Conservation (phyloP, 2,888 invertebrate genomes). For the Platynereis dumerilii region DNA sequence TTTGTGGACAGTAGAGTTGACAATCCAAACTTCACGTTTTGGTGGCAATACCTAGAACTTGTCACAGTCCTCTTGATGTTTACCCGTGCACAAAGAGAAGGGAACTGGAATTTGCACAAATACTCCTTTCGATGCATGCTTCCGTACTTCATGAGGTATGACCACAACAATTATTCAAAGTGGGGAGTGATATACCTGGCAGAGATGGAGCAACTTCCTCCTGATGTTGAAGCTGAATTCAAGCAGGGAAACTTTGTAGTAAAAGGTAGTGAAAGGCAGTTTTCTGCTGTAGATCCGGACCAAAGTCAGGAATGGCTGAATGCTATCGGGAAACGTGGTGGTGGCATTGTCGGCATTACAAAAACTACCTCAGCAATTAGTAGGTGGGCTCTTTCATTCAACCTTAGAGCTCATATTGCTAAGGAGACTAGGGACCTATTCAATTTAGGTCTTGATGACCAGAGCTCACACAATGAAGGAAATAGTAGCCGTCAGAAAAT, state of each 20-base stretch:
- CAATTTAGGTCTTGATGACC: not conserved
- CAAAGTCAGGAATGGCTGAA: not conserved
- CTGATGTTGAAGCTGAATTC: not conserved
- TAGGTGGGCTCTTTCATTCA: not conserved
- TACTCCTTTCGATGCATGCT: not conserved
- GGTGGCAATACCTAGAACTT: too few relatives aligned
- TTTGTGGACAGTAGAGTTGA: too few relatives aligned
- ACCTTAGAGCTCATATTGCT: conserved; percentile 1
- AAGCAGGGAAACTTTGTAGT: not conserved
- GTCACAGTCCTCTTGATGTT: too few relatives aligned
- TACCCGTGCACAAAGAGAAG: not conserved
- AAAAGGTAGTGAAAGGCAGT: not conserved
- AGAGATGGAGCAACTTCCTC: not conserved
- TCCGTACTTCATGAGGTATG: not conserved
- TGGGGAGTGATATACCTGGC: not conserved
- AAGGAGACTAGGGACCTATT: not conserved
- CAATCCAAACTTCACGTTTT: too few relatives aligned
- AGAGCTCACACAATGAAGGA: conserved; percentile 5
- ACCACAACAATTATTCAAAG: not conserved
- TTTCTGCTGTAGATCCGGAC: not conserved
- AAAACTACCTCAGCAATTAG: not conserved
- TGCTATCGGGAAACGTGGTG: not conserved
- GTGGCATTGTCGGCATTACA: not conserved
- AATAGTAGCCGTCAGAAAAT: not conserved
- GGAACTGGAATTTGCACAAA: not conserved